Conservation (phyloP, 2,888 invertebrate species). For the Eupeodes latifasciatus region DNA sequence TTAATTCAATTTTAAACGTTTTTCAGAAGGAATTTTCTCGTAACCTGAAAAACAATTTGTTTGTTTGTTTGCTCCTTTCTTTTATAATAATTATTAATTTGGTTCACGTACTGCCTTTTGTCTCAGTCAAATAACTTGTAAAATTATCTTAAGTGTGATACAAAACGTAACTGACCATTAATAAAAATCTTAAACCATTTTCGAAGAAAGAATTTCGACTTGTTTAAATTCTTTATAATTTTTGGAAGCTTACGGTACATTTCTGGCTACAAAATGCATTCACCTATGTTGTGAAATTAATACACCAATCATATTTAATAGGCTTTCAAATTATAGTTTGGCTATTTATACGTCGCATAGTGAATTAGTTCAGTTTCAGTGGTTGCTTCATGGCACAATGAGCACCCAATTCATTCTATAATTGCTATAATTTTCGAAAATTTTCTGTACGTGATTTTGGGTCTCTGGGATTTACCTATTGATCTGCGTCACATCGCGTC, state of each 20-base stretch:
- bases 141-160: not conserved
- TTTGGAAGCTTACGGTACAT: constrained; percentile 32
- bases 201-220: constrained; percentile 1
- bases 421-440: constrained; percentile 73
- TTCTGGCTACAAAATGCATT: constrained; percentile 2
- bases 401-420: constrained; percentile 65
- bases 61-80: too few species aligned
- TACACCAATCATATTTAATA: constrained; percentile 72
- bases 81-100: too few species aligned
- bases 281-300: constrained; percentile 57
- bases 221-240: not conserved
- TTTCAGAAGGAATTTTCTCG: too few species aligned
- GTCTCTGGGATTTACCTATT: constrained; percentile 10
- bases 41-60: too few species aligned
- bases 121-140: too few species aligned
- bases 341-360: constrained; percentile 59
- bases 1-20: too few species aligned
- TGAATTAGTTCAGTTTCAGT: constrained; percentile 52
- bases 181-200: not conserved
- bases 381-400: constrained; percentile 56
- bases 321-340: constrained; percentile 57
- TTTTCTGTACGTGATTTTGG: constrained; percentile 70
- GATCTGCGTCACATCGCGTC: not conserved
- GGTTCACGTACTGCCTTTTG: too few species aligned
- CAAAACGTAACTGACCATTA: not conserved